phyloP scores from a whole-genome alignment of 2,888 invertebrate genomes.

The Allygus modestus region DNA sequence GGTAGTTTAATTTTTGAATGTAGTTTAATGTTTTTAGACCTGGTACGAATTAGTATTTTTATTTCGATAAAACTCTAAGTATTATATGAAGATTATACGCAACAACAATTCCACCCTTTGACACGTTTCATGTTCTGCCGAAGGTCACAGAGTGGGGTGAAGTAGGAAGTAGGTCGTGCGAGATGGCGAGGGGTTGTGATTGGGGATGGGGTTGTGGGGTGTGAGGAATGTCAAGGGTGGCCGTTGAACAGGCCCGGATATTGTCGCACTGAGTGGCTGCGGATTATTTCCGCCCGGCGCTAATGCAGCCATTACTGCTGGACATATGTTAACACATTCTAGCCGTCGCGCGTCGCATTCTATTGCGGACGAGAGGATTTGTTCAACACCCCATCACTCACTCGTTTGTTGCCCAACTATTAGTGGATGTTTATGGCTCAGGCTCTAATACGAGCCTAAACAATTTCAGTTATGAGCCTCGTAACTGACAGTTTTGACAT shows the following conservation, averaged over 20 bases:
- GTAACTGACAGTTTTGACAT: too few species aligned
- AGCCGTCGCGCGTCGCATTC: constrained; percentile 13
- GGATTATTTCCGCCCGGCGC: constrained; percentile 22
- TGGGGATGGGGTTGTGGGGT: not conserved
- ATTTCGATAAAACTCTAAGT: too few species aligned
- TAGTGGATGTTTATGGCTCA: constrained; percentile 16
- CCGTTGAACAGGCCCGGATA: too few species aligned
- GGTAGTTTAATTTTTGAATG: too few species aligned
- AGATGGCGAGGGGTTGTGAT: not conserved
- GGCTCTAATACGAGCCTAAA: too few species aligned
- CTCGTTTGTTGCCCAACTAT: constrained; percentile 6
- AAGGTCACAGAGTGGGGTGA: too few species aligned
- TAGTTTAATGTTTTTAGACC: too few species aligned
- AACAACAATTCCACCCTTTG: too few species aligned
- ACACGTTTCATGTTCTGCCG: not conserved
- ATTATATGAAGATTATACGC: too few species aligned
- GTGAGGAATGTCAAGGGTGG: not conserved
- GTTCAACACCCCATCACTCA: not conserved
- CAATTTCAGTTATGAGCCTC: too few species aligned
- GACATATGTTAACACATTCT: constrained; percentile 42
- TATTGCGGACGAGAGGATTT: not conserved
- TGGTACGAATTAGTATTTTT: too few species aligned
- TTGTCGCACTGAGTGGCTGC: constrained; percentile 40
- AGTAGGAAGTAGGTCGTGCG: too few species aligned
- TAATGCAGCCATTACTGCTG: constrained; percentile 24